phyloP scores from a whole-genome alignment of 30 jellyfish, hydroid and myxozoan species.

The Aurelia aurita complex sp. Pacific region DNA sequence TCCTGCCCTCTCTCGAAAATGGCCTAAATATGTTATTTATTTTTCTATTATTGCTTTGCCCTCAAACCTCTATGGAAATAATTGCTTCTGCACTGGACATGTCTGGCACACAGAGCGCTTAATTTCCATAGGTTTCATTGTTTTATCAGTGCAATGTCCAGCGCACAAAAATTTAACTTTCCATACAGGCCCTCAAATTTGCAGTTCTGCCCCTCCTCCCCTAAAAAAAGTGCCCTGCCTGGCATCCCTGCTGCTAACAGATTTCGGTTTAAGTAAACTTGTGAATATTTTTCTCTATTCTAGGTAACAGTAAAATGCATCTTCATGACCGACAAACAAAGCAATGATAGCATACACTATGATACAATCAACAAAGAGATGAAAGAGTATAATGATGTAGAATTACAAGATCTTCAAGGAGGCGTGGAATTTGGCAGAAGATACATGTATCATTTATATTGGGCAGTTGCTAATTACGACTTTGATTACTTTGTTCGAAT shows the following conservation, averaged over 20 bases:
- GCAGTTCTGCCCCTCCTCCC: no score
- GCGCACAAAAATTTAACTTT: no score
- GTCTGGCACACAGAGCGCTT: no score
- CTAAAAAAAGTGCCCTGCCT: no score
- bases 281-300: not conserved
- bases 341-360: not conserved
- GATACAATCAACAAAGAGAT: conserved; percentile 25
- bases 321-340: conserved; percentile 73
- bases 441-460: conserved; percentile 79
- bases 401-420: conserved; percentile 64
- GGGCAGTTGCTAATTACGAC: conserved; percentile 75
- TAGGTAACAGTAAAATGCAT: conserved; percentile 69
- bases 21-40: no score
- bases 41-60: no score
- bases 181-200: no score
- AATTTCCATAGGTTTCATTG: no score
- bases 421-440: conserved; percentile 91
- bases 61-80: no score
- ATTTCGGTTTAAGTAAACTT: not conserved
- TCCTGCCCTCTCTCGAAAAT: no score
- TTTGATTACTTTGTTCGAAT: conserved; percentile 81
- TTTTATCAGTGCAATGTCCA: no score
- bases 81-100: no score
- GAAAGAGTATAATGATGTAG: conserved; percentile 48
- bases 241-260: not conserved